Evolutionary conservation across 1,140 invertebrate species (phyloP).

Genomic region (Drosophila nigromelanica): DNA sequence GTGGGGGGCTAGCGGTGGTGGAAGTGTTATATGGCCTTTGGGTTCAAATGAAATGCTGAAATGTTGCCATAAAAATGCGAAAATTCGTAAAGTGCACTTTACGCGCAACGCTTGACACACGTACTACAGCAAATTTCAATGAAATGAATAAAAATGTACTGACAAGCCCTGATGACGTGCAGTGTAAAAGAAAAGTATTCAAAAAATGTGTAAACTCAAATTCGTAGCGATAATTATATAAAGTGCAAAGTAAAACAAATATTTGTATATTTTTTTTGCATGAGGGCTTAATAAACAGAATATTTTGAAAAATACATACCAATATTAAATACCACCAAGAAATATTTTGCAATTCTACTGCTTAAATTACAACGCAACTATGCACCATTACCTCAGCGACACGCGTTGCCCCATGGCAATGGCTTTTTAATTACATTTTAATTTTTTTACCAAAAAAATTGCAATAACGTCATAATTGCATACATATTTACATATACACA

Average conservation of each 20-base stretch:
- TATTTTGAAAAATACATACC: not conserved
- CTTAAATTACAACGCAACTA: not conserved
- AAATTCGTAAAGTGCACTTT: constrained; percentile 79
- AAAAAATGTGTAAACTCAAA: not conserved
- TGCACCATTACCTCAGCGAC: not conserved
- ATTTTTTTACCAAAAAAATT: constrained; percentile 54
- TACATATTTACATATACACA: constrained; percentile 10
- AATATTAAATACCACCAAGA: not conserved
- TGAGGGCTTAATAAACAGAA: not conserved
- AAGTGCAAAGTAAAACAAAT: not conserved
- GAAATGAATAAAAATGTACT: constrained; percentile 19
- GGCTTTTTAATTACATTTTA: constrained; percentile 72
- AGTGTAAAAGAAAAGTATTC: not conserved
- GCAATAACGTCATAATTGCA: constrained; percentile 42
- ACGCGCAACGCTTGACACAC: constrained; percentile 55
- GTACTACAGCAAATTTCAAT: constrained; percentile 16
- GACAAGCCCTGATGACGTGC: not conserved
- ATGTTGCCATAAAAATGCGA: constrained; percentile 78
- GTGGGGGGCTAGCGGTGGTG: not conserved
- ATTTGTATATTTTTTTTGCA: not conserved
- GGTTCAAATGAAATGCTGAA: constrained; percentile 67
- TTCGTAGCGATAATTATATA: not conserved
- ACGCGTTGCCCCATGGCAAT: constrained; percentile 16
- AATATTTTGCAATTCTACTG: not conserved
- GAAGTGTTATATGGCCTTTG: constrained; percentile 36